Evolutionary conservation across 2,888 invertebrate genomes (phyloP).

Genomic region (Stenchaetothrips biformis): DNA sequence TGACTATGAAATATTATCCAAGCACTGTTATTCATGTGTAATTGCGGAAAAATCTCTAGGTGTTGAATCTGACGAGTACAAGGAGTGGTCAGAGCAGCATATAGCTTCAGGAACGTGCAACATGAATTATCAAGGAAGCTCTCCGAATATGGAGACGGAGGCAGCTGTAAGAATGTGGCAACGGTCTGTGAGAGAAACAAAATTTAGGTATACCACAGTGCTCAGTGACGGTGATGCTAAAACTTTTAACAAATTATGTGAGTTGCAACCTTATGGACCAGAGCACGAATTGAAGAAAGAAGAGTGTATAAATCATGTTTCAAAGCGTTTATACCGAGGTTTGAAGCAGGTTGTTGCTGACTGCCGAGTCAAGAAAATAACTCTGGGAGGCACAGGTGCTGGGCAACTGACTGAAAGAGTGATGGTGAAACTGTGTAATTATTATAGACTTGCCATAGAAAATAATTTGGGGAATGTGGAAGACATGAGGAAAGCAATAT

Average conservation of each 20-base stretch:
- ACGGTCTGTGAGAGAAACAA: conserved; percentile 27
- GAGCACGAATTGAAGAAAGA: conserved; percentile 28
- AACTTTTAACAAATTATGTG: conserved; percentile 29
- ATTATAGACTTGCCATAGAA: conserved; percentile 29
- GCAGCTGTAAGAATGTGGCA: conserved; percentile 33
- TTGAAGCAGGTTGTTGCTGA: conserved; percentile 29
- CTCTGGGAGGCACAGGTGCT: conserved; percentile 4
- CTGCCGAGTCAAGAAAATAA: conserved; percentile 28
- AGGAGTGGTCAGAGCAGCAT: conserved; percentile 35
- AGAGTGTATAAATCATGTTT: conserved; percentile 32
- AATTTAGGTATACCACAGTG: conserved; percentile 30
- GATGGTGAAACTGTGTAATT: conserved; percentile 29
- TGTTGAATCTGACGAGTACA: conserved; percentile 34
- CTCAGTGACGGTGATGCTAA: too few species aligned
- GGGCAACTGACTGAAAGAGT: conserved; percentile 24
- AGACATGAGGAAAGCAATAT: conserved; percentile 26
- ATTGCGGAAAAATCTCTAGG: conserved; percentile 32
- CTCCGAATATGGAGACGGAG: conserved; percentile 35
- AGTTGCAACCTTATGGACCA: conserved; percentile 27
- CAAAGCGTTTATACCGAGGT: conserved; percentile 31
- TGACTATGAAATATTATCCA: conserved; percentile 36
- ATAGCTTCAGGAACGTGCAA: conserved; percentile 31
- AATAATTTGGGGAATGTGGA: conserved; percentile 26
- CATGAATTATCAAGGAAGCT: conserved; percentile 35
- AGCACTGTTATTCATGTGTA: conserved; percentile 36